Evolutionary conservation across 2,797 vertebrate species (phyloP), one percentile per base, ranked within the genome.

Genomic region (Argentina silus): DNA sequence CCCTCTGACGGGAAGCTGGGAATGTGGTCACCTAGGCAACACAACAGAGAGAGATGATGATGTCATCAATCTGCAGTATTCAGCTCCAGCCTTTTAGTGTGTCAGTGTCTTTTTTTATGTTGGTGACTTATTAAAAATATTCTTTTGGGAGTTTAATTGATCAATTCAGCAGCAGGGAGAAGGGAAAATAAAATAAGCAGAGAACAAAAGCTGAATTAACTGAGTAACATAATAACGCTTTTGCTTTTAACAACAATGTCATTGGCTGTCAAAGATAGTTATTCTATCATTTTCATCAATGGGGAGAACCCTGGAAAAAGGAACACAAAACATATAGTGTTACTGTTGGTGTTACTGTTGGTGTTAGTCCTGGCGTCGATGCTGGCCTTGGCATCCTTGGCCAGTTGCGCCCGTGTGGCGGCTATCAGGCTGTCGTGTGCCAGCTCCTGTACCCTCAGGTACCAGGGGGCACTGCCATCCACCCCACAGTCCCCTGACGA

Each of bases 371-470:
- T 95, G 79, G 97, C 96, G 74, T 93, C 96, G 89, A 96, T 91
- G 92, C 87, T 95, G 87, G 96, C 95, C 91, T 96, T 97, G 81
- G 96, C 96, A 75, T 94, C 97, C 87, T 96, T 96, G 7, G 96
- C 98, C 0, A 99, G 90, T 75, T 99, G 97, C 6, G 98, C 98
- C 14, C 98, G 94, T 10, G 98, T 99, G 83, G 98, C 97, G 45
- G 98, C 98, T 7, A 99, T 98, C 81, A 99, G 93, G 90, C 98
- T 99, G 92, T 99, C 98, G 27, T 99, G 98, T 47, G 98, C 98
- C 88, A 99, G 84, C 84, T 99, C 98, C 81, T 99, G 98, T 19
- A 99, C 97, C 71, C 98, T 93, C 70, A 99, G 94, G 81, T 98
- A 99, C 98, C 97, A 99, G 0, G 98, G 98, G 42, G 96, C 95